phyloP scores from a whole-genome alignment of 2,113 vertebrate species.

The Cheilinus undulatus region DNA sequence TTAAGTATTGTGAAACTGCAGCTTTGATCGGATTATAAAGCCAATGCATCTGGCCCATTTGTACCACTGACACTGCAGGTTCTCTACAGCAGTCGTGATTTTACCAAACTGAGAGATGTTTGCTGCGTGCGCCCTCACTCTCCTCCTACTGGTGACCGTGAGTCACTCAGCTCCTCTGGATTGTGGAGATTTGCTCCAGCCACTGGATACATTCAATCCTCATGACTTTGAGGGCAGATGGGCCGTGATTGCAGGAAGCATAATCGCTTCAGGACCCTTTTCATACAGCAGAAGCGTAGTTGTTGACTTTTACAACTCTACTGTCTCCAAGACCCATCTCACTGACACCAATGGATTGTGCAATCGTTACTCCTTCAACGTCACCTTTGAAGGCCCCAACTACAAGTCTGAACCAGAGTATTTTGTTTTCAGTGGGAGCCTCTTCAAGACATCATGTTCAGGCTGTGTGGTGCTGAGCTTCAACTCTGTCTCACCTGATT shows the following conservation, averaged over 20 bases:
- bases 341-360: neutral
- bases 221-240: constrained; percentile 1
- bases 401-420: fast-evolving
- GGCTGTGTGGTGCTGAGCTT: constrained; percentile 26
- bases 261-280: fast-evolving
- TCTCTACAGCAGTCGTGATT: neutral
- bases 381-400: neutral
- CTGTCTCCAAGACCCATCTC: neutral
- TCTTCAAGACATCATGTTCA: neutral
- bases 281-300: neutral
- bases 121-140: neutral
- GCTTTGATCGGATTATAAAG: constrained; percentile 9
- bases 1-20: constrained; percentile 4
- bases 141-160: constrained; percentile 12
- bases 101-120: constrained; percentile 14
- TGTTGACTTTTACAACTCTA: constrained; percentile 1
- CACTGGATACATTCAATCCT: neutral
- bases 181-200: constrained; percentile 23
- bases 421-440: neutral
- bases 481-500: fast-evolving
- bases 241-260: constrained; percentile 23
- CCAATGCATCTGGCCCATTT: neutral
- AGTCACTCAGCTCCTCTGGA: constrained; percentile 14
- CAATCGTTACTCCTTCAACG: fast-evolving
- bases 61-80: neutral